These are phyloP conservation scores for Tridacna crocea DNA, from an alignment of 2,888 invertebrate genomes.

Conservation along the genomic window DNA sequence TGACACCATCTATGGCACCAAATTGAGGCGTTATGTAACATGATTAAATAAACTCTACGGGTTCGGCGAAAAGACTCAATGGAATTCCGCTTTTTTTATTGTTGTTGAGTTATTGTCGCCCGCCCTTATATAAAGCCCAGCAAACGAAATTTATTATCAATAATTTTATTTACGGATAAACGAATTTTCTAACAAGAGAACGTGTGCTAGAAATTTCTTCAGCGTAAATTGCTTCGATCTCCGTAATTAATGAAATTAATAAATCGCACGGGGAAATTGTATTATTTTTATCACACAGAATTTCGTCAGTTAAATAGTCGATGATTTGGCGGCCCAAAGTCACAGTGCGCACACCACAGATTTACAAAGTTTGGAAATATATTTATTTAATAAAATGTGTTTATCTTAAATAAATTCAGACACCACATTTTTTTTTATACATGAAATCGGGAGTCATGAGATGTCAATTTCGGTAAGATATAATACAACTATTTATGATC, in stretches of 20 bases:
- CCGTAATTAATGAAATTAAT: constrained; percentile 70
- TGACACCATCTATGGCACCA: constrained; percentile 35
- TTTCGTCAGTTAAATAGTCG: constrained; percentile 5
- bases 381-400: too few species aligned
- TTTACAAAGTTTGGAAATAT: too few species aligned
- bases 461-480: too few species aligned
- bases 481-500: too few species aligned
- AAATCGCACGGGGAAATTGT: constrained; percentile 49
- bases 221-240: constrained; percentile 43
- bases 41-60: constrained; percentile 23
- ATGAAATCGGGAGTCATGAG: too few species aligned
- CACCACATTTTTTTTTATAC: too few species aligned
- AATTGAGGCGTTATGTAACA: constrained; percentile 30
- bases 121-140: constrained; percentile 22
- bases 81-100: constrained; percentile 22
- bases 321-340: neutral
- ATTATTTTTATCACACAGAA: constrained; percentile 45
- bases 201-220: constrained; percentile 30
- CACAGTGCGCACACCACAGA: too few species aligned
- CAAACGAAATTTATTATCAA: constrained; percentile 67
- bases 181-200: constrained; percentile 58
- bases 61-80: constrained; percentile 17
- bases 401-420: too few species aligned
- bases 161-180: constrained; percentile 73
- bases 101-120: constrained; percentile 15